Evolutionary conservation across 2,888 invertebrate species (phyloP).

Genomic region (Branchipolynoe longqiensis): DNA sequence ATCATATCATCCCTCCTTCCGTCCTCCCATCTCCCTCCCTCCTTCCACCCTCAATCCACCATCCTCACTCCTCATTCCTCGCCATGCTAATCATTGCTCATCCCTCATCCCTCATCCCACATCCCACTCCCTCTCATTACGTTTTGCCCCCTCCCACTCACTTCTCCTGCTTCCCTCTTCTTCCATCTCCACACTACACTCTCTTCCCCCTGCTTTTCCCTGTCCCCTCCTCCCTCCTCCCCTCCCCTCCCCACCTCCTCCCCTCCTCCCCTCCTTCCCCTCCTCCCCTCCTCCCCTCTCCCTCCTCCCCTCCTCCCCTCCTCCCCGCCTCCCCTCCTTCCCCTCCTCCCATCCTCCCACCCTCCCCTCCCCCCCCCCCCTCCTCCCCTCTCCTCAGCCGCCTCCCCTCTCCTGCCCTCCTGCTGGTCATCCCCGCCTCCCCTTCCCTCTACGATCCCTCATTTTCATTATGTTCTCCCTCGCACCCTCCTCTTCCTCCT

Average conservation of each 20-base stretch:
- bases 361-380: too few species aligned
- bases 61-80: not conserved
- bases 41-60: conserved; percentile 1
- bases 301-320: not conserved
- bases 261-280: not conserved
- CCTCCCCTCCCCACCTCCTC: not conserved
- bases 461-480: too few species aligned
- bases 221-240: not conserved
- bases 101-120: not conserved
- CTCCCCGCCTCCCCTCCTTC: too few species aligned
- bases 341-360: too few species aligned
- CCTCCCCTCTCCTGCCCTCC: too few species aligned
- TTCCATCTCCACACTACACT: not conserved
- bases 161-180: not conserved
- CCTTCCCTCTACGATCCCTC: too few species aligned
- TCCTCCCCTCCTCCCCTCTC: not conserved
- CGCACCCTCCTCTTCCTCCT: too few species aligned
- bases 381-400: too few species aligned
- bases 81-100: not conserved
- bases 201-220: not conserved
- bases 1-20: too few species aligned
- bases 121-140: not conserved
- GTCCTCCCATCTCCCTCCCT: not conserved
- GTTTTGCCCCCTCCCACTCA: not conserved
- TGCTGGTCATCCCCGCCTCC: too few species aligned